Evolutionary conservation across 2,888 invertebrate species (phyloP).

Genomic region (Aricia artaxerxes): DNA sequence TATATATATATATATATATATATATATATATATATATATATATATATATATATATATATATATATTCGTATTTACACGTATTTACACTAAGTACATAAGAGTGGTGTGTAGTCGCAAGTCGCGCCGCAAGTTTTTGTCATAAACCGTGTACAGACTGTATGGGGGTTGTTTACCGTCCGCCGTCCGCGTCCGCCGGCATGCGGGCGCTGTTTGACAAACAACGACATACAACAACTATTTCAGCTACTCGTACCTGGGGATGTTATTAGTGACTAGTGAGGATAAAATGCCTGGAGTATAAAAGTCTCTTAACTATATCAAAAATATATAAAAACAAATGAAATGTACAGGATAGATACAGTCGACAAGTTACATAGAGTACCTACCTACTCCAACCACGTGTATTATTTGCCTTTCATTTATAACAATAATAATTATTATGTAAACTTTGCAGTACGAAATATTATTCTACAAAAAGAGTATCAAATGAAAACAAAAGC

Average conservation of each 20-base stretch:
- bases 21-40: no score
- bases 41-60: no score
- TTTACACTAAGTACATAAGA: not conserved
- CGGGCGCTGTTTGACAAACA: constrained; percentile 4
- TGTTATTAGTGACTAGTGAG: not conserved
- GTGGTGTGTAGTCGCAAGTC: not conserved
- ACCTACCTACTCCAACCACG: no score
- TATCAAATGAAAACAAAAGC: not conserved
- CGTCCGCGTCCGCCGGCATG: not conserved
- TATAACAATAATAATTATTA: no score
- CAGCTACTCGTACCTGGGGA: not conserved
- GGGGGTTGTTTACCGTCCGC: not conserved
- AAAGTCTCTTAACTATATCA: not conserved
- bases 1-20: no score
- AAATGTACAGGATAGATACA: no score
- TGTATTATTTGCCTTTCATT: no score
- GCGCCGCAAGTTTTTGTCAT: not conserved
- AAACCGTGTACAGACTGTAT: not conserved
- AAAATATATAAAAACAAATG: not conserved
- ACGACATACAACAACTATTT: not conserved
- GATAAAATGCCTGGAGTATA: not conserved
- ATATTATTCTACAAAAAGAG: not conserved
- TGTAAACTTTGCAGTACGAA: no score
- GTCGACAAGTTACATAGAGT: no score
- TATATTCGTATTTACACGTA: no score